Evolutionary conservation across 2,113 vertebrate species (phyloP).

Genomic region (Tetrax tetrax): DNA sequence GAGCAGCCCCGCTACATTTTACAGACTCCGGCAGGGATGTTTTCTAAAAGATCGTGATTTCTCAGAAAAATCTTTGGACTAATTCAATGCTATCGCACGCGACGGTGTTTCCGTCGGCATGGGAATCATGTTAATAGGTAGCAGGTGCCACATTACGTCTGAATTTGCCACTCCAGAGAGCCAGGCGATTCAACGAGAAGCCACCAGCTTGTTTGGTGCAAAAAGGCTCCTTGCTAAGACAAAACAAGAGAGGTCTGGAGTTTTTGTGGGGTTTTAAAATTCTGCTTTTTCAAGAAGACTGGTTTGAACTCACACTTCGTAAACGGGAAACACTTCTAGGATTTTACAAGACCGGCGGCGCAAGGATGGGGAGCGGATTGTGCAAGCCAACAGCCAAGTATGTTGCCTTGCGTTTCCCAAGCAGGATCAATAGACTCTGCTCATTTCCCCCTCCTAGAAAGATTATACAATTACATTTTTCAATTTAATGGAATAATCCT

Average conservation of each 20-base stretch:
- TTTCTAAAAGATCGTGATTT: neutral
- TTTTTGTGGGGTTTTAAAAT: neutral
- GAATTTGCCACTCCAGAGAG: neutral
- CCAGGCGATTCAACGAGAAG: neutral
- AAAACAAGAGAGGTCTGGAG: neutral
- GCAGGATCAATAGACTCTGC: neutral
- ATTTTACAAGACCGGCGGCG: neutral
- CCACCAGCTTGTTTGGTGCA: neutral
- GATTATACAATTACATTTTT: neutral
- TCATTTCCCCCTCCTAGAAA: no score
- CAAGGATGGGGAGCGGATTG: neutral
- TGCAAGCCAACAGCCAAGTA: neutral
- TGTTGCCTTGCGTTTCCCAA: neutral
- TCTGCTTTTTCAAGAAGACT: neutral
- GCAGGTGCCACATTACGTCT: conserved; percentile 20
- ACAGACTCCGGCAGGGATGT: neutral
- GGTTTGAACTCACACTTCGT: neutral
- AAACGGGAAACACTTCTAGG: neutral
- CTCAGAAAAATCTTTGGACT: neutral
- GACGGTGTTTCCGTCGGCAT: neutral
- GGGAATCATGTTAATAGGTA: conserved; percentile 29
- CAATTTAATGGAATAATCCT: neutral
- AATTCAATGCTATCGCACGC: neutral
- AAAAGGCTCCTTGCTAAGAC: neutral
- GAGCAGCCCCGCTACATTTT: neutral